Conservation (phyloP, 2,797 vertebrate species). For the Lepus oiostolus region DNA sequence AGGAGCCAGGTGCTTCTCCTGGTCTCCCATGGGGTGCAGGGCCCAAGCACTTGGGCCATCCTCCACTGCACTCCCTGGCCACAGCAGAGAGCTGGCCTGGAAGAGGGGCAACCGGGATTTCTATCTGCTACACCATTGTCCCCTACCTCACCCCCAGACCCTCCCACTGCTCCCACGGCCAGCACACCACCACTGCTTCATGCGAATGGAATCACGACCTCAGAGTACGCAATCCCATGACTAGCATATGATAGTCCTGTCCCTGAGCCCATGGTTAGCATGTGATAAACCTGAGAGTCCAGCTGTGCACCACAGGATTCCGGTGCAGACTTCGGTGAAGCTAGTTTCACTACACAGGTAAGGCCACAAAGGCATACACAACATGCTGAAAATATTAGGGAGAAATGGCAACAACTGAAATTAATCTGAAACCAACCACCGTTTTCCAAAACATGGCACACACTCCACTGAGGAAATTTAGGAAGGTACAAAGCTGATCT, state of each 20-base stretch:
- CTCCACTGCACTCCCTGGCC: no score
- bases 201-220: neutral
- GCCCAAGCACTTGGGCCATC: no score
- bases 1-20: no score
- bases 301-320: neutral
- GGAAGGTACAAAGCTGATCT: neutral
- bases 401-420: neutral
- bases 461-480: constrained; percentile 16
- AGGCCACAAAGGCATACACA: neutral
- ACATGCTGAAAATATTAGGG: neutral
- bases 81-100: no score
- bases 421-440: neutral
- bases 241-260: no score
- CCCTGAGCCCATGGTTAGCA: neutral
- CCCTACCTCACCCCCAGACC: neutral
- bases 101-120: no score
- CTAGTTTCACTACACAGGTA: neutral
- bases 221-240: no score
- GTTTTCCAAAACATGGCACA: neutral
- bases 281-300: neutral
- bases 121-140: neutral
- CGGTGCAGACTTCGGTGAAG: neutral
- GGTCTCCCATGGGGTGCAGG: no score
- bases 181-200: neutral
- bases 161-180: neutral